Evolutionary conservation across 2,113 vertebrate species (phyloP), one percentile per base, ranked within the genome.

Genomic region (Odontesthes bonariensis): DNA sequence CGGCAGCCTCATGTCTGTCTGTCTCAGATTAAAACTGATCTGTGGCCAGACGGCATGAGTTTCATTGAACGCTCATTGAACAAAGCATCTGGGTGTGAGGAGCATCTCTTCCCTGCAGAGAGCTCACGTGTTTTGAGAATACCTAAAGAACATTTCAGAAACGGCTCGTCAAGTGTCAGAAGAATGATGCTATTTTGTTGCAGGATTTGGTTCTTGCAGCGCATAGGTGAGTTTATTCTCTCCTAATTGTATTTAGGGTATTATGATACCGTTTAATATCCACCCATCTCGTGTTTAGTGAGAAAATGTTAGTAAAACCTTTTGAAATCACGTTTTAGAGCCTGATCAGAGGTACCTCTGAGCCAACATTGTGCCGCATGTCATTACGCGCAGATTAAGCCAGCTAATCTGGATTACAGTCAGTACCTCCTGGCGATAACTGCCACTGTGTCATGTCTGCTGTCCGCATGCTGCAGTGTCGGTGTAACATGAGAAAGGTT

Each of bases 341-440:
- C 12, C 0, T n/a, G 17, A 14, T n/a, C 16, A n/a, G 4, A 52
- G 17, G 14, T 0, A 0, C 20, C 14, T 56, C 33, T 40, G 31
- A 20, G 35, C 57, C 55, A 35, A 27, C 8, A 11, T 10, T 33
- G 54, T 58, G 61, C 59, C 54, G 33, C 54, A 66, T 69, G 75
- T 20, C 57, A 13, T 1, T 52, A 33, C 58, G 16, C 27, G 12
- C 22, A 73, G 87, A 83, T 85, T 88, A 86, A 27, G 23, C 13
- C 46, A 27, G 20, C 46, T 87, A 85, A 86, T 86, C 78, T 65
- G 88, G 83, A 84, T 89, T 86, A 89, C 6, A 12, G 44, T 52
- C n/a, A 49, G 23, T n/a, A n/a, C 47, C 53, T 40, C 44, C 62
- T 62, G 83, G 6, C 1, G 19, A 63, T 62, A 75, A 73, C 78